Evolutionary conservation across 2,888 invertebrate species (phyloP), one percentile per base, ranked within the genome.

Genomic region (Tetropium fuscum): DNA sequence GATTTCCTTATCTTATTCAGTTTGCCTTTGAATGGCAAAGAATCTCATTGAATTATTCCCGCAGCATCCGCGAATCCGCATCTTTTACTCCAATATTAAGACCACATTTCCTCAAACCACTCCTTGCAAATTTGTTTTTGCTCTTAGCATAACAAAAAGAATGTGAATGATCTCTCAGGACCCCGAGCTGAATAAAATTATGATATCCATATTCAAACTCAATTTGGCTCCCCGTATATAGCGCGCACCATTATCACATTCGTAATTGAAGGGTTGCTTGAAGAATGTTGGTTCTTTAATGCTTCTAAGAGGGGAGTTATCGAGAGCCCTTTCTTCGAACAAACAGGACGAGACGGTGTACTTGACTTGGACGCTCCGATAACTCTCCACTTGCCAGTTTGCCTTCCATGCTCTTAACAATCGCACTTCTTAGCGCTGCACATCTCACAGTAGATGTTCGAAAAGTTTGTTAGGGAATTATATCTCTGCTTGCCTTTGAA

Each of bases 191-290:
- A 40, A 51, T 27, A 54, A 66, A 63, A 58, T 66, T 68, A 62
- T 69, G 71, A 72, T 73, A 75, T 73, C 69, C 72, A 73, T 74
- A 74, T 72, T 73, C 72, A 71, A 71, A 73, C 69, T 70, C 68
- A 71, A 71, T 74, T 74, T 64, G 53, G 64, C 57, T 56, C 53
- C 65, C 63, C 58, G 66, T 64, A 60, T 58, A 63, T 55, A 60
- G 57, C 53, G 60, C 60, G 60, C 62, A 63, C 72, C 71, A 73
- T 74, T 74, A 74, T 75, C 72, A 68, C 74, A 72, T 74, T 68
- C 71, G 72, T 74, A 75, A 76, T 75, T 76, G 76, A 75, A 75
- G 75, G 70, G 70, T 71, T 71, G 68, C 51, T 49, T 68, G 70
- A 71, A 75, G 72, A 73, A 74, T 73, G 71, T 73, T 68, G 68